A percentile compares a stretch with the other conserved stretches of the same genome.
Evolutionary conservation across 2,113 vertebrate species (phyloP).

Genomic region (Saccopteryx leptura): DNA sequence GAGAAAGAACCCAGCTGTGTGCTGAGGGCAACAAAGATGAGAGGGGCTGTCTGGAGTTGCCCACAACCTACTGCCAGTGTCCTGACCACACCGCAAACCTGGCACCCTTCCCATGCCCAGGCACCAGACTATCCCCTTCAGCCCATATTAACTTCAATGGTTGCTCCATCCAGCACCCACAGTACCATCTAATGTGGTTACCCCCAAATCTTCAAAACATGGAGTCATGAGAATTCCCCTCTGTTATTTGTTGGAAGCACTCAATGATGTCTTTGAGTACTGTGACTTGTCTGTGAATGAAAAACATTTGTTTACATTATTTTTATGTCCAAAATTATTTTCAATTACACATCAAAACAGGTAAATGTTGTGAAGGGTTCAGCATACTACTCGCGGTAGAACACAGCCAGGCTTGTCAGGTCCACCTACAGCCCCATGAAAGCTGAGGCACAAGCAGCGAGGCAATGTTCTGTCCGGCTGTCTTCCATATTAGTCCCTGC

Average conservation of each 20-base stretch:
- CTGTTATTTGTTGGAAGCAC: no score
- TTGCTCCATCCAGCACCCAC: no score
- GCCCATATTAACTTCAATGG: accelerated
- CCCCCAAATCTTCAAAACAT: not conserved
- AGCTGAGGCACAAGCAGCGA: slow-evolving; percentile 81
- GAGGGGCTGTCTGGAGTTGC: no score
- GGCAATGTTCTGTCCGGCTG: slow-evolving; percentile 87
- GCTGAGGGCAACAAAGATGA: no score
- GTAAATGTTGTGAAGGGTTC: accelerated
- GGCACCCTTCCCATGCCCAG: not conserved
- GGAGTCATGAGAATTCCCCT: accelerated
- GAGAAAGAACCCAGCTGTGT: accelerated
- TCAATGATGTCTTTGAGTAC: not conserved
- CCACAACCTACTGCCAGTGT: no score
- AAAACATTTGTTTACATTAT: not conserved
- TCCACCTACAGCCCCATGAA: slow-evolving; percentile 70
- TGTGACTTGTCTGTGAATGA: not conserved
- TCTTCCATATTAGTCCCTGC: slow-evolving; percentile 87
- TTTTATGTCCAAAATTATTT: not conserved
- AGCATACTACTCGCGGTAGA: not conserved
- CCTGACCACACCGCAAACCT: not conserved
- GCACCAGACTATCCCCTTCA: accelerated
- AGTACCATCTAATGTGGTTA: accelerated
- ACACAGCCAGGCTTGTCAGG: not conserved
- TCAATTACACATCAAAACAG: not conserved